Percentiles rank a stretch among this genome's conserved stretches.
Evolutionary conservation across 2,888 invertebrate genomes (phyloP).

Genomic region (Andrena minutula): DNA sequence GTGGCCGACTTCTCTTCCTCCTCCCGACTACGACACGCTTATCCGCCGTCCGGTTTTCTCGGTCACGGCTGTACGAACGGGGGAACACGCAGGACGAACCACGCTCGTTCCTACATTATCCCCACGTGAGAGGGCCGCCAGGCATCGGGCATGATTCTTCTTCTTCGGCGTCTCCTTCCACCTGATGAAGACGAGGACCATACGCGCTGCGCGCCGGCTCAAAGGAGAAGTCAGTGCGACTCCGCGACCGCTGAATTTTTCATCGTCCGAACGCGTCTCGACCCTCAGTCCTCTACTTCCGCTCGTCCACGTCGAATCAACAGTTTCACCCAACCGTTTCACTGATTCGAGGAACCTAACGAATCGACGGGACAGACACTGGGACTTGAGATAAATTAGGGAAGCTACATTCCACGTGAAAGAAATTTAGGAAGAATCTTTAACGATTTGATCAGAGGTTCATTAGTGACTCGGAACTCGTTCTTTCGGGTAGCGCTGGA

Average conservation of each 20-base stretch:
- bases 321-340: not conserved
- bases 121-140: constrained; percentile 60
- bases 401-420: not conserved
- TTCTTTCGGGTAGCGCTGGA: not conserved
- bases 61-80: constrained; percentile 78
- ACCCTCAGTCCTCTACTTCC: not conserved
- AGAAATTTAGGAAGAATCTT: not conserved
- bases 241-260: constrained; percentile 46
- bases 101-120: constrained; percentile 66
- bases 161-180: constrained; percentile 56
- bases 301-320: not conserved
- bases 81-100: constrained; percentile 57
- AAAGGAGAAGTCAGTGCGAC: constrained; percentile 36
- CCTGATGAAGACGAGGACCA: constrained; percentile 47
- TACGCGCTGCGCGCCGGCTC: constrained; percentile 25
- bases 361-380: not conserved
- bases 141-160: constrained; percentile 42
- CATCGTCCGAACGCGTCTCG: constrained; percentile 19
- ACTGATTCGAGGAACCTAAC: not conserved
- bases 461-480: not conserved
- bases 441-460: not conserved
- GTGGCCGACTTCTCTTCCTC: constrained; percentile 77
- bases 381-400: not conserved
- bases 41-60: constrained; percentile 79
- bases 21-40: constrained; percentile 69